Evolutionary conservation across 2,888 invertebrate species (phyloP), one percentile per base, ranked within the genome.

Genomic region (Synanthedon tipuliformis): DNA sequence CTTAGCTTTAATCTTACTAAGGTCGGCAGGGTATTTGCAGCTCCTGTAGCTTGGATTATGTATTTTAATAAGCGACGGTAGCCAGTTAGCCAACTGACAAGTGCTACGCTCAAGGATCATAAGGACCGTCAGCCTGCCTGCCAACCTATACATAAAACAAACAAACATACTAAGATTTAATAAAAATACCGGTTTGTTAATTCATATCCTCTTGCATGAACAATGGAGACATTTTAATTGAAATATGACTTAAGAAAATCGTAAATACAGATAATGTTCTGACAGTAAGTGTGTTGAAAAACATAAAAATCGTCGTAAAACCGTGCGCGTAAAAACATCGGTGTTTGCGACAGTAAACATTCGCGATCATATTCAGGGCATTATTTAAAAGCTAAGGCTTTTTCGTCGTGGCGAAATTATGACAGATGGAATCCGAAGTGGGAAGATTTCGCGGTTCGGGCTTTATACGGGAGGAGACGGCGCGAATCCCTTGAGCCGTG

Each of bases 401-500:
- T 71, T 62, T 64, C 63, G 61, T 66, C 62, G 61, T 57, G 52
- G 51, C 59, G 61, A 76, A 77, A 78, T 79, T 80, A 81, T 81
- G 79, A 82, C 78, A 75, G 75, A 75, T 77, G 76, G 76, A 78
- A 75, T 75, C 72, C 77, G 61, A 62, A 71, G 72, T 63, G 50
- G 40, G 70, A 71, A 73, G 76, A 81, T 80, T 77, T 76, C 61
- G 69, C 72, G 75, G 71, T 66, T 66, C 62, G 65, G 69, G 75
- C 71, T 77, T 71, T 74, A 66, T 70, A 70, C 71, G 71, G 72
- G 13, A 64, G 68, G 63, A 63, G 68, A 65, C 64, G 64, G 56
- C 53, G 55, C 51, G 71, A 74, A 78, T 82, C 83, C 82, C 83
- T 71, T 75, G 83, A 81, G 84, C 79, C 66, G 67, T 65, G 56